Conservation (phyloP, 2,797 vertebrate species). For the Botia almorhae region DNA sequence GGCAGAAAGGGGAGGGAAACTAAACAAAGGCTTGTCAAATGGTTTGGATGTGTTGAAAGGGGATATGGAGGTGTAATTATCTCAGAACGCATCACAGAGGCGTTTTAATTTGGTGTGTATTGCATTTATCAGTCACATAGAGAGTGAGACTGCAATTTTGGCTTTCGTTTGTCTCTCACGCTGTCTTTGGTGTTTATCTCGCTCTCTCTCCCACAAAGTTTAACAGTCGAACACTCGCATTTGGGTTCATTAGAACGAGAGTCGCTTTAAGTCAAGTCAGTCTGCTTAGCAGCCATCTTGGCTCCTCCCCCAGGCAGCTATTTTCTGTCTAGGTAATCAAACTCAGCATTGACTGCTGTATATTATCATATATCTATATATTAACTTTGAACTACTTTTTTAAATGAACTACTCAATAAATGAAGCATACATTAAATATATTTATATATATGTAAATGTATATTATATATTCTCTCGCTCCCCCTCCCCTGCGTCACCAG, state of each 20-base stretch:
- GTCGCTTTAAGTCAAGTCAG: no score
- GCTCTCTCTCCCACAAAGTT: not conserved
- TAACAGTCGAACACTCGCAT: not conserved
- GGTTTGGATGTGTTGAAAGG: constrained; percentile 47
- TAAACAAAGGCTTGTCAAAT: constrained; percentile 40
- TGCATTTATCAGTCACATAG: constrained; percentile 52
- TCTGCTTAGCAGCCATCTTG: not conserved
- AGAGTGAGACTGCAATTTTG: constrained; percentile 41
- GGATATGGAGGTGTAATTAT: constrained; percentile 51
- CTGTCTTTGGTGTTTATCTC: constrained; percentile 1
- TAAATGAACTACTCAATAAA: no score
- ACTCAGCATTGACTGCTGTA: not conserved
- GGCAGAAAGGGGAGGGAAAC: constrained; percentile 20
- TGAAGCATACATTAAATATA: no score
- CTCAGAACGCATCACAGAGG: constrained; percentile 50
- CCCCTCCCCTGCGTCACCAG: no score
- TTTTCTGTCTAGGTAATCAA: not conserved
- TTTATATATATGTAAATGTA: no score
- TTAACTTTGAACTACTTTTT: not conserved
- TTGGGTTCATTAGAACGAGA: not conserved
- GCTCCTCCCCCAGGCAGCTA: not conserved
- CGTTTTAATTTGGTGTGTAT: constrained; percentile 54
- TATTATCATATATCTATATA: no score
- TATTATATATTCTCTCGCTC: no score
- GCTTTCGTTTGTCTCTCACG: not conserved